Evolutionary conservation across 2,113 vertebrate genomes (phyloP), one percentile per base, ranked within the genome.

Genomic region (Conger conger): DNA sequence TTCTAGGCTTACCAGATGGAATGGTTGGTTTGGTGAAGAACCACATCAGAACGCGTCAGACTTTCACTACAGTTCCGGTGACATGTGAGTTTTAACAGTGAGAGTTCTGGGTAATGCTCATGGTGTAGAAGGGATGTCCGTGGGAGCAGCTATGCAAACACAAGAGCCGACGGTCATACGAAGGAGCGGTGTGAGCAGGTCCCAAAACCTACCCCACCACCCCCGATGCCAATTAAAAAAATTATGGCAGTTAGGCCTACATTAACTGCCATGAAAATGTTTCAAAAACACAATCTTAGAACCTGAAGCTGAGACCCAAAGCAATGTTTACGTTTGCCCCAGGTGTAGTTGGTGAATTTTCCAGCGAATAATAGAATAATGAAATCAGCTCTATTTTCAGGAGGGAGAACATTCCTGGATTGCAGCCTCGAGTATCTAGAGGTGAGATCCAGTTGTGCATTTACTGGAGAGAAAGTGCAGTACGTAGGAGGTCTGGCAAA

Each of bases 261-360:
- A 63, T 89, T 76, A 82, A 37, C 82, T 83, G n/a, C 38, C 76
- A 80, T 40, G 50, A 30, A 57, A 76, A 73, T 63, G 73, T 84
- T 68, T 82, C 36, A n/a, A 81, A 80, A 85, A 79, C 36, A 2
- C 76, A 23, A 42, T 53, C 13, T 23, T 33, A 36, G 45, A 57
- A 68, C 36, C 73, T 68, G n/a, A 86, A 78, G 84, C 83, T 11
- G 37, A 89, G 85, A 82, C n/a, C 63, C 76, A 73, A 86, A 90
- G 84, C 85, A 87, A 86, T 87, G 85, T 87, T 88, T 88, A 90
- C 84, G 86, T 88, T 86, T 83, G 63, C 85, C 76, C 45, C 40
- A 79, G 40, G 88, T 89, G 88, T 60, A 76, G 33, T 83, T 76
- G 18, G 57, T 73, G 27, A 33, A 81, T 80, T 73, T 63, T 36